Conservation (phyloP, 2,113 vertebrate species). For the Tapirus terrestris region DNA sequence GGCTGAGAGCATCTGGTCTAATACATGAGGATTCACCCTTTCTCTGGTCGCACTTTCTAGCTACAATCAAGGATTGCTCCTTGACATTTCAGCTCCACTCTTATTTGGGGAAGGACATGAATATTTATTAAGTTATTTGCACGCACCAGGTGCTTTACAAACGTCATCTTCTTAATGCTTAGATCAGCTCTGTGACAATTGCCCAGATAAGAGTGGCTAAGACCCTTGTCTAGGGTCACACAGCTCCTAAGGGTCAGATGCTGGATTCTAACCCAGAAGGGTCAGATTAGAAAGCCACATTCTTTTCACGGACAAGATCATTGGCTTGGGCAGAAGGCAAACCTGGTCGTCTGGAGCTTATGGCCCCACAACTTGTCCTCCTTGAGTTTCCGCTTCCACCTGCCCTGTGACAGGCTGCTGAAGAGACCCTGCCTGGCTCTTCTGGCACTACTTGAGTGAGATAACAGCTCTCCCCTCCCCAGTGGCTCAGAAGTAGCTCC, state of each 20-base stretch:
- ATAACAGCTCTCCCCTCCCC: background rate
- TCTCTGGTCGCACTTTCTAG: background rate
- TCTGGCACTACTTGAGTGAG: too few relatives aligned
- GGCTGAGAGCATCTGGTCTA: background rate
- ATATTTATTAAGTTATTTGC: background rate
- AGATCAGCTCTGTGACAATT: background rate
- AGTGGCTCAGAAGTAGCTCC: accelerated
- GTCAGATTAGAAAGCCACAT: background rate
- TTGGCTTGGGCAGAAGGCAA: background rate
- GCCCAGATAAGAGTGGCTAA: background rate
- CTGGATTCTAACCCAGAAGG: background rate
- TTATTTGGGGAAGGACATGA: background rate
- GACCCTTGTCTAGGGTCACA: background rate
- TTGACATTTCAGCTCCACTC: background rate
- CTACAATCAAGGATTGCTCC: background rate
- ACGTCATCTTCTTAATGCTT: background rate
- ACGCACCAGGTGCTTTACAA: background rate
- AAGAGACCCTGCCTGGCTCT: background rate
- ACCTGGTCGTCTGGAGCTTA: background rate
- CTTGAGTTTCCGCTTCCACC: background rate
- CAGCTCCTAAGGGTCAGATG: too few relatives aligned
- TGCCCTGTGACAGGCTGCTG: background rate
- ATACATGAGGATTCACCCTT: background rate
- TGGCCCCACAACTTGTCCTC: background rate
- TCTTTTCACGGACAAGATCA: background rate